Evolutionary conservation across 2,797 vertebrate species (phyloP).

Genomic region (Tympanoctomys barrerae): DNA sequence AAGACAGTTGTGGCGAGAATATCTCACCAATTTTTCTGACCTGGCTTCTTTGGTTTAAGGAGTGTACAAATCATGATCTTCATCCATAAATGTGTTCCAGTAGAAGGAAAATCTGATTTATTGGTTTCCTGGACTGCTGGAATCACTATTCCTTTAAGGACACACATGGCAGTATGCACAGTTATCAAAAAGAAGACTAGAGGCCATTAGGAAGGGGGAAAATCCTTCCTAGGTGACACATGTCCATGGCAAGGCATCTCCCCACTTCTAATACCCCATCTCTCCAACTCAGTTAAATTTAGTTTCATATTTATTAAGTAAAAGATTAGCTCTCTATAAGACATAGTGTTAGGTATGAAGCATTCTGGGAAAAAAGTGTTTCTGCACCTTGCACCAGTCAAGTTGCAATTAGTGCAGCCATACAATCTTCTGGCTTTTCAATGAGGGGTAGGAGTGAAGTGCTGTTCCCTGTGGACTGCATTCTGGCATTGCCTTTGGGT

Average conservation of each 20-base stretch:
- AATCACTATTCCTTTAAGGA: not conserved
- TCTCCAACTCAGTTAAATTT: slow-evolving; percentile 15
- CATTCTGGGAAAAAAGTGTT: not conserved
- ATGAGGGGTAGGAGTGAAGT: not conserved
- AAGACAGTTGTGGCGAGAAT: not conserved
- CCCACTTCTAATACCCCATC: not conserved
- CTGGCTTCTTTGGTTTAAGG: not conserved
- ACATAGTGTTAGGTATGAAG: not conserved
- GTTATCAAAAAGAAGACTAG: not conserved
- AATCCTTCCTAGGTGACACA: not conserved
- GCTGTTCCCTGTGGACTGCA: not conserved
- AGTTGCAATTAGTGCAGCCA: not conserved
- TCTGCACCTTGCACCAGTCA: not conserved
- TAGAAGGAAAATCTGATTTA: not conserved
- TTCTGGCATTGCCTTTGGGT: not conserved
- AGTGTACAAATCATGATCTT: not conserved
- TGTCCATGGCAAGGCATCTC: not conserved
- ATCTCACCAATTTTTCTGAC: not conserved
- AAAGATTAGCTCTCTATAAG: not conserved
- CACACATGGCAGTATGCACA: not conserved
- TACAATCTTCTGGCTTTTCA: not conserved
- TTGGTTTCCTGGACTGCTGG: not conserved
- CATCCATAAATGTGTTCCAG: not conserved
- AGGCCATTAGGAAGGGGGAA: not conserved
- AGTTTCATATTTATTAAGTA: not conserved